A percentile compares a stretch with the other conserved stretches of the same genome.
phyloP scores from a whole-genome alignment of 2,113 vertebrate genomes.

The Tachycineta bicolor region DNA sequence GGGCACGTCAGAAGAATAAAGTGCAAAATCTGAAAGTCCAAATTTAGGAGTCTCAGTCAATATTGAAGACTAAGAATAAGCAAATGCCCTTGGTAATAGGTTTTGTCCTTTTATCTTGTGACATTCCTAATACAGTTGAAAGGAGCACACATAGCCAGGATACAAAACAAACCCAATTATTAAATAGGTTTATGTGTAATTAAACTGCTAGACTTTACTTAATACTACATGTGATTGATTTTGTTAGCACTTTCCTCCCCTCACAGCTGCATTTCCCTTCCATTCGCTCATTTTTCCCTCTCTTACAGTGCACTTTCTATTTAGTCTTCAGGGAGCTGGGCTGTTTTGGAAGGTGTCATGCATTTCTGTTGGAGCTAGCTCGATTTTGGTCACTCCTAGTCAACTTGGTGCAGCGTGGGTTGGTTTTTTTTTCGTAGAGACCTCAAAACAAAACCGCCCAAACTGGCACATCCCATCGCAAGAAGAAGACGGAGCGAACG shows the following conservation, averaged over 20 bases:
- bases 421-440: neutral
- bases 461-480: neutral
- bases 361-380: slow-evolving; percentile 2
- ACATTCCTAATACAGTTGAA: neutral
- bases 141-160: neutral
- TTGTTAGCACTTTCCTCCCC: neutral
- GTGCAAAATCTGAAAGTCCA: slow-evolving; percentile 66
- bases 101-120: neutral
- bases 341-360: neutral
- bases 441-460: neutral
- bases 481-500: neutral
- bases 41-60: slow-evolving; percentile 68
- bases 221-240: neutral
- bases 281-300: neutral
- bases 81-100: slow-evolving; percentile 7
- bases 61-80: slow-evolving; percentile 23
- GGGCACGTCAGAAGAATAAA: slow-evolving; percentile 76
- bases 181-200: slow-evolving; percentile 31
- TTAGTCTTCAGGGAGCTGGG: neutral
- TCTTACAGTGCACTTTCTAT: neutral
- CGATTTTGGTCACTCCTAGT: neutral
- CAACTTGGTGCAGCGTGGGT: neutral
- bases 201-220: slow-evolving; percentile 30
- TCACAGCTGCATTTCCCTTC: neutral
- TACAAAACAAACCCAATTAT: slow-evolving; percentile 23